These are phyloP conservation scores for Canis aureus DNA, from an alignment of 2,113 vertebrate genomes.

Conservation along the genomic window DNA sequence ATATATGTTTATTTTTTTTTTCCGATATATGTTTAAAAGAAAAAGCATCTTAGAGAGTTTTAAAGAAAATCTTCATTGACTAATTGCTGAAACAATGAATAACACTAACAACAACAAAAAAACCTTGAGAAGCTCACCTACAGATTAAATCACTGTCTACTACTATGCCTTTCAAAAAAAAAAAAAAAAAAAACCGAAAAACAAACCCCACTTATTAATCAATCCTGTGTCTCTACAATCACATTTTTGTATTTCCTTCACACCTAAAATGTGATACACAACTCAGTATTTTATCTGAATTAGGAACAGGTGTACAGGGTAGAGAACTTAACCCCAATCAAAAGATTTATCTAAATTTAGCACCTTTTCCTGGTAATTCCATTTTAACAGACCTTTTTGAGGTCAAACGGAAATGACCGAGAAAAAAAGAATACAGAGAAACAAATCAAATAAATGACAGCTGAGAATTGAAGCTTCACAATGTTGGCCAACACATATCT, in stretches of 20 bases:
- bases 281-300: conserved; percentile 25
- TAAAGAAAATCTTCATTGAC: conserved; percentile 50
- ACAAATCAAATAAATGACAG: not conserved
- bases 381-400: conserved; percentile 41
- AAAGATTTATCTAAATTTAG: not conserved
- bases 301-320: not conserved
- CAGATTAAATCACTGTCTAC: conserved; percentile 29
- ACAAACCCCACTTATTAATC: not conserved
- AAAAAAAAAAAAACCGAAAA: not conserved
- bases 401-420: not conserved
- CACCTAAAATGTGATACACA: conserved; percentile 38
- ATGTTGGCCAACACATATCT: not conserved
- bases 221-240: not conserved
- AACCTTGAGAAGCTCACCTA: not conserved
- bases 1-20: too few species aligned
- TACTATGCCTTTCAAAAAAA: conserved; percentile 9
- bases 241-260: conserved; percentile 53
- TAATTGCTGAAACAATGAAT: not conserved
- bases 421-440: conserved; percentile 13
- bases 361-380: not conserved
- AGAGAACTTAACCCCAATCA: not conserved
- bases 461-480: not conserved
- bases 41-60: conserved; percentile 32
- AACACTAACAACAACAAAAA: conserved; percentile 19
- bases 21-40: not conserved